Evolutionary conservation across 2,888 invertebrate species (phyloP).

Genomic region (Tinea semifulvella): DNA sequence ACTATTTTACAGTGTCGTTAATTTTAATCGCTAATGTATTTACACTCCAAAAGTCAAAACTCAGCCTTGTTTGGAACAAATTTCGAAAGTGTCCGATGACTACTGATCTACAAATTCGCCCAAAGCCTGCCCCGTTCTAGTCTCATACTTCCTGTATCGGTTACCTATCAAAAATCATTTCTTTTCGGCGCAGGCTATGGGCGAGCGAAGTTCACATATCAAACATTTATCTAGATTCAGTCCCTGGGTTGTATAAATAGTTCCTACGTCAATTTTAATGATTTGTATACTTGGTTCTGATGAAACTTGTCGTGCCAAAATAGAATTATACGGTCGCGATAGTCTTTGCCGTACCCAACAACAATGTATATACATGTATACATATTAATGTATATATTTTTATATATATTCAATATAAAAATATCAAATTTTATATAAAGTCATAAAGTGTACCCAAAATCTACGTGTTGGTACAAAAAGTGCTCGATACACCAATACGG

Average conservation of each 20-base stretch:
- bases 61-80: constrained; percentile 40
- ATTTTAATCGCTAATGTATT: constrained; percentile 10
- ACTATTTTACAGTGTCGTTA: constrained; percentile 4
- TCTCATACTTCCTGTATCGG: constrained; percentile 50
- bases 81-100: constrained; percentile 19
- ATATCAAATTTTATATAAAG: constrained; percentile 67
- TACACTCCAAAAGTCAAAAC: constrained; percentile 35
- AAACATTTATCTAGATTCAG: constrained; percentile 67
- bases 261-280: constrained; percentile 65
- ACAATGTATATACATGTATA: constrained; percentile 68
- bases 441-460: constrained; percentile 68
- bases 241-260: constrained; percentile 66
- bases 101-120: constrained; percentile 36
- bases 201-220: constrained; percentile 63
- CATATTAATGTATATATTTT: constrained; percentile 65
- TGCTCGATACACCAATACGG: constrained; percentile 56
- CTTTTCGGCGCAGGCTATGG: constrained; percentile 51
- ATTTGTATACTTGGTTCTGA: constrained; percentile 68
- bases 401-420: constrained; percentile 67
- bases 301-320: constrained; percentile 65
- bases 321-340: constrained; percentile 67
- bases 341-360: constrained; percentile 63
- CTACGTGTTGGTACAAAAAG: constrained; percentile 66
- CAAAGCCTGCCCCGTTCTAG: constrained; percentile 59
- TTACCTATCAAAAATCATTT: constrained; percentile 40